Base-by-base conservation (phyloP, 30 jellyfish, hydroid and myxozoan genomes). In the Hydractinia symbiolongicarpus region DNA sequence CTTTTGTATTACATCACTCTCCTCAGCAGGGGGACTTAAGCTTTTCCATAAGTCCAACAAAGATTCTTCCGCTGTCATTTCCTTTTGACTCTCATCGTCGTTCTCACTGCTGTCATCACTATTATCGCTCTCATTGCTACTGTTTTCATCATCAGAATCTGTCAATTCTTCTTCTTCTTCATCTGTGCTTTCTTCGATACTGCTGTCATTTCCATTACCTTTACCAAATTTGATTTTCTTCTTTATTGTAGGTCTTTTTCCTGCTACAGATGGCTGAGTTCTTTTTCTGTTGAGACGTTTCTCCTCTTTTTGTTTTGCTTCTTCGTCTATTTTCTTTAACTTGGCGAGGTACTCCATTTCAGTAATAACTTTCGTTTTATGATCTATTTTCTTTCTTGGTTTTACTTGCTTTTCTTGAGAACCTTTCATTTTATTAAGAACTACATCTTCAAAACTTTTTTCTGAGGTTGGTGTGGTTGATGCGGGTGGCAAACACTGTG, bases 341-440 rank as follows among this genome's bases (percentile, higher is more conserved):
- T 71, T 71, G 0, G 60, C 9, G 5, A 49, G 64, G 50, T 49
- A 79, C 40, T 79, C 83, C 53, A 51, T 52, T 19, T 79, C 85
- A 8, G 82, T 79, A 5, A 79, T 64, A 5, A 79, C 82, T 58
- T 64, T 79, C 14, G 87, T 66, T 44, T 79, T 79, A 49, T 13
- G 67, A n/a, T 79, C 87, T 4, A 79, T 79, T 67, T 79, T 79
- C 67, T 50, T 50, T 50, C 82, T 30, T 64, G 20, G 44, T 13
- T 79, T 78, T 5, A 21, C 82, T 30, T 21, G 40, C 67, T 21
- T 79, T 61, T 79, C 67, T 66, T n/a, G 67, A 7, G 67, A 6
- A 10, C 72, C 87, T 79, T 61, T 79, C 82, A 61, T 79, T 49
- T 78, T 78, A 15, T 60, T 57, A 21, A 78, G 60, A 11, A 60